Conservation (phyloP, 2,888 invertebrate genomes). For the Tiliacea citrago region DNA sequence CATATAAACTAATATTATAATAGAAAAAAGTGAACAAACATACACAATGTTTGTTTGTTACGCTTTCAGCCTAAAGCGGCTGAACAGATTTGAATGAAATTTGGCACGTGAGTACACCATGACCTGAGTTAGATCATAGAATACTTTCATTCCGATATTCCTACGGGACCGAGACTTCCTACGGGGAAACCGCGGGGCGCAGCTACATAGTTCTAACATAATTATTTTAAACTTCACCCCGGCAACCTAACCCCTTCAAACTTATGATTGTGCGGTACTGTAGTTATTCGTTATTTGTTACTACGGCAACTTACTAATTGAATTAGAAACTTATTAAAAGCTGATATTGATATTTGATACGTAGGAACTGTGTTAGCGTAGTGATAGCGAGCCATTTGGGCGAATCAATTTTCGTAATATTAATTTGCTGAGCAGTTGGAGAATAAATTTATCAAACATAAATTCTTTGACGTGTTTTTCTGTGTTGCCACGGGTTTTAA, state of each 20-base stretch:
- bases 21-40: no score
- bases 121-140: no score
- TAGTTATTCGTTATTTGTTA: constrained; percentile 48
- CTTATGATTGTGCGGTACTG: constrained; percentile 47
- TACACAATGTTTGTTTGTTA: no score
- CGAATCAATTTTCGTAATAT: background rate
- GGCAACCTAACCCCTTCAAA: constrained; percentile 33
- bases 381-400: background rate
- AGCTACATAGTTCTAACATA: background rate
- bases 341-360: constrained; percentile 17
- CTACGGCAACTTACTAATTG: constrained; percentile 47
- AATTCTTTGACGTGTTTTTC: background rate
- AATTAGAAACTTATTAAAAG: constrained; percentile 40
- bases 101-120: no score
- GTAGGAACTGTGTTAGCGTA: background rate
- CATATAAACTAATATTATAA: no score
- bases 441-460: background rate
- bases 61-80: no score
- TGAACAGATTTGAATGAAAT: no score
- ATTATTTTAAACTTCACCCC: constrained; percentile 15
- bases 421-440: background rate
- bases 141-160: no score
- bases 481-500: background rate
- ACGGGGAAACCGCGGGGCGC: no score
- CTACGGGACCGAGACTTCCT: no score